These are phyloP conservation scores for Morpho deidamia DNA, from an alignment of 2,888 invertebrate species.

Conservation along the genomic window DNA sequence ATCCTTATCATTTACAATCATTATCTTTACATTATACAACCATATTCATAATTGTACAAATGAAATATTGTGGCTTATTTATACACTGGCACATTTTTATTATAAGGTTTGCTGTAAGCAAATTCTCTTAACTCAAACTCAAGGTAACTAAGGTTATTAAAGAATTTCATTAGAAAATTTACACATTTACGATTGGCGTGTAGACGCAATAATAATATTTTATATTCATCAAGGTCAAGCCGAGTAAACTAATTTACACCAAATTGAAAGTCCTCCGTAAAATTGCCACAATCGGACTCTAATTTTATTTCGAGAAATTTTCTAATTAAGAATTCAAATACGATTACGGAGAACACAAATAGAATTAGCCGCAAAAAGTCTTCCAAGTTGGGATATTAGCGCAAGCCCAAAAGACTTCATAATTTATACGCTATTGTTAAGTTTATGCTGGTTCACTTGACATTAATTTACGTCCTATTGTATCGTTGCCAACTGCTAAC, in stretches of 20 bases:
- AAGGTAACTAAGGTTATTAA: no score
- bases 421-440: conserved; percentile 23
- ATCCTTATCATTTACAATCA: no score
- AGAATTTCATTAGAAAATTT: no score
- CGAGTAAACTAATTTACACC: neutral
- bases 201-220: no score
- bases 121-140: no score
- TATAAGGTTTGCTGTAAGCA: no score
- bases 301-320: conserved; percentile 9
- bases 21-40: no score
- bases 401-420: neutral
- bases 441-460: conserved; percentile 24
- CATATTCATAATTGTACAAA: no score
- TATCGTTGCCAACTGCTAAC: conserved; percentile 32
- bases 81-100: no score
- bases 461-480: conserved; percentile 32
- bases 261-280: conserved; percentile 7
- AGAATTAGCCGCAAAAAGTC: conserved; percentile 11
- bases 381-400: conserved; percentile 6
- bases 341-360: conserved; percentile 11
- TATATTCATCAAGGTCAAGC: no score
- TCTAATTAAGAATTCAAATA: conserved; percentile 13
- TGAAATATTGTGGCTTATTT: no score
- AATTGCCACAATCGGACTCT: conserved; percentile 2
- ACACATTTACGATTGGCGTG: no score